Base-by-base conservation (phyloP, 2,888 invertebrate species). In the Geotrupes spiniger region DNA sequence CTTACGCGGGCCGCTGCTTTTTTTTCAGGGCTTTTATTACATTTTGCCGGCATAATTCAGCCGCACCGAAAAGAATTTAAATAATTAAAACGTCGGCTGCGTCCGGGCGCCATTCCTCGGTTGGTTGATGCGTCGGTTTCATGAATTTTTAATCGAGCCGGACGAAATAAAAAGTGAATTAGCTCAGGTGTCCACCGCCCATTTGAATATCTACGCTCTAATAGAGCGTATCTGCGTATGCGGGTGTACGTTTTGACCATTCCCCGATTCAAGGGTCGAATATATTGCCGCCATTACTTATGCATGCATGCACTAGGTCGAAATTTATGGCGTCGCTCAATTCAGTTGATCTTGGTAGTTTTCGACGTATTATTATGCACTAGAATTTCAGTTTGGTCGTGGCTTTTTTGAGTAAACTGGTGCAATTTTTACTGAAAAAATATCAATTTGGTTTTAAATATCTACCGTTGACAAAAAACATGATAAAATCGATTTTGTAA, bases 171-270 rank as follows among this genome's bases (percentile, higher is more conserved):
- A 33, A 33, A 33, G 33, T 33, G 14, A 21, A 33, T 33, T 33
- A 33, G 33, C 15, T 33, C 33, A 33, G 33, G 33, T 33, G 33
- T 33, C 33, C 33, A 14, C 14, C 14, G 33, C 14, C 33, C 33
- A 33, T 33, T 33, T 33, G 33, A 33, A 33, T 33, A 33, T 33
- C 33, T 15, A 33, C 15, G 33, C 33, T 33, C 33, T 33, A 33
- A 33, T 33, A 33, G 33, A 33, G 33, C 33, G 33, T 12, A 33
- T 33, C 33, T 33, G 33, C n/a, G 33, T 12, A 15, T 12, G 33
- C 8, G 33, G 33, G 1, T 14, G 33, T 12, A 15, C n/a, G 33
- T 12, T 21, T 4, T 21, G 21, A 21, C 21, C 33, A 5, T 12
- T 12, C 33, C 11, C 8, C 33, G 14, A 33, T 8, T 33, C 33